Evolutionary conservation across 2,113 vertebrate species (phyloP).

Genomic region (Anhinga anhinga): DNA sequence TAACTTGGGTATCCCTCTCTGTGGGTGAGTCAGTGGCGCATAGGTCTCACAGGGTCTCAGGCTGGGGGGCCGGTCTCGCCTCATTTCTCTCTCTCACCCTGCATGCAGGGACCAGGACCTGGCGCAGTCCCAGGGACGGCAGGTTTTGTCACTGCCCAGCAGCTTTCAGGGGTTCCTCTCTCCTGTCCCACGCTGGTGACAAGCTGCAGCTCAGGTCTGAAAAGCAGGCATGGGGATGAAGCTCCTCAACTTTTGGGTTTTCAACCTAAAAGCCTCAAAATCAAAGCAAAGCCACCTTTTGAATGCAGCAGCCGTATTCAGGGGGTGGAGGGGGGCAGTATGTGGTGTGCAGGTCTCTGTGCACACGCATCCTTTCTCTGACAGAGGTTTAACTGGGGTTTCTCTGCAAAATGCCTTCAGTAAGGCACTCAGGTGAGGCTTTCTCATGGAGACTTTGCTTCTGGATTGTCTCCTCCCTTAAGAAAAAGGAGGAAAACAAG

Average conservation of each 20-base stretch:
- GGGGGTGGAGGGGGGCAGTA: too few species aligned
- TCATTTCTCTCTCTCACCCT: not conserved
- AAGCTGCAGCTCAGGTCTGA: not conserved
- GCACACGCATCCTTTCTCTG: not conserved
- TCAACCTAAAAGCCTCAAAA: not conserved
- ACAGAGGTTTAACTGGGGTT: accelerated
- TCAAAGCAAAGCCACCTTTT: not conserved
- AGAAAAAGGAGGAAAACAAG: not conserved
- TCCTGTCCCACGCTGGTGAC: not conserved
- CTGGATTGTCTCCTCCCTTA: not conserved
- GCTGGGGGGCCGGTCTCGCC: not conserved
- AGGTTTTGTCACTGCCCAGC: not conserved
- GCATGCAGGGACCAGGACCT: too few species aligned
- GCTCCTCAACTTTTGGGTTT: not conserved
- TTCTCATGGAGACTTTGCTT: accelerated
- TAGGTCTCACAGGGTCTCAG: accelerated
- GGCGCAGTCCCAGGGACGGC: accelerated
- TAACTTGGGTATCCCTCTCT: not conserved
- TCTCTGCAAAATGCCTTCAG: not conserved
- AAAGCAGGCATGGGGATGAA: not conserved
- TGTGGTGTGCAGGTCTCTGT: not conserved
- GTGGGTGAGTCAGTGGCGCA: not conserved
- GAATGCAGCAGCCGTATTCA: accelerated
- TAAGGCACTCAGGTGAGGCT: accelerated
- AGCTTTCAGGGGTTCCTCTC: not conserved